These are phyloP conservation scores for Salarias fasciatus DNA, from an alignment of 2,797 vertebrate genomes.

Conservation along the genomic window DNA sequence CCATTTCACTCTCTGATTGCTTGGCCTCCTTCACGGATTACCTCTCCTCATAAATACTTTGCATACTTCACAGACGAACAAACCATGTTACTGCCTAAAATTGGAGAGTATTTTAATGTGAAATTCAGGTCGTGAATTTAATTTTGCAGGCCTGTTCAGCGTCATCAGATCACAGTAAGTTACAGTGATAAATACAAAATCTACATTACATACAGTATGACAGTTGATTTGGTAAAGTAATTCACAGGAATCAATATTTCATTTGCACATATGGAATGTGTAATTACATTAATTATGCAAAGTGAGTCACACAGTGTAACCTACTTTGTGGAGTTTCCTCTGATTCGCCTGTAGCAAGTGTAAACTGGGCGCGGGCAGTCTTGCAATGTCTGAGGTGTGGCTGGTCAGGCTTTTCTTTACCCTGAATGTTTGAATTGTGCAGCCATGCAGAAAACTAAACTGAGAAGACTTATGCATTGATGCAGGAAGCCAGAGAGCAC, in stretches of 20 bases:
- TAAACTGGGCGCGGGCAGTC: constrained; percentile 56
- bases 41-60: constrained; percentile 3
- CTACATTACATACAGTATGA: too few species aligned
- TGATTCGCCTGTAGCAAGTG: constrained; percentile 21
- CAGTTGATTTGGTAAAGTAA: too few species aligned
- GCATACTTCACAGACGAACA: background rate
- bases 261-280: too few species aligned
- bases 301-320: background rate
- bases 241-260: background rate
- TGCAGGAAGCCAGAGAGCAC: too few species aligned
- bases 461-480: too few species aligned
- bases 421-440: constrained; percentile 14
- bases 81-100: too few species aligned
- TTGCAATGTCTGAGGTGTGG: constrained; percentile 30
- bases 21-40: background rate
- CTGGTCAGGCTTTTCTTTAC: constrained; percentile 13
- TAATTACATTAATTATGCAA: too few species aligned
- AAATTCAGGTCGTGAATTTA: too few species aligned
- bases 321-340: constrained; percentile 8
- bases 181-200: too few species aligned
- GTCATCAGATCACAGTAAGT: too few species aligned
- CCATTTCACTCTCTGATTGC: constrained; percentile 5
- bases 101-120: too few species aligned
- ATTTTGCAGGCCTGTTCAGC: too few species aligned
- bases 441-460: background rate